Evolutionary conservation across 2,113 vertebrate species (phyloP), one percentile per base, ranked within the genome.

Genomic region (Glareola pratincola): DNA sequence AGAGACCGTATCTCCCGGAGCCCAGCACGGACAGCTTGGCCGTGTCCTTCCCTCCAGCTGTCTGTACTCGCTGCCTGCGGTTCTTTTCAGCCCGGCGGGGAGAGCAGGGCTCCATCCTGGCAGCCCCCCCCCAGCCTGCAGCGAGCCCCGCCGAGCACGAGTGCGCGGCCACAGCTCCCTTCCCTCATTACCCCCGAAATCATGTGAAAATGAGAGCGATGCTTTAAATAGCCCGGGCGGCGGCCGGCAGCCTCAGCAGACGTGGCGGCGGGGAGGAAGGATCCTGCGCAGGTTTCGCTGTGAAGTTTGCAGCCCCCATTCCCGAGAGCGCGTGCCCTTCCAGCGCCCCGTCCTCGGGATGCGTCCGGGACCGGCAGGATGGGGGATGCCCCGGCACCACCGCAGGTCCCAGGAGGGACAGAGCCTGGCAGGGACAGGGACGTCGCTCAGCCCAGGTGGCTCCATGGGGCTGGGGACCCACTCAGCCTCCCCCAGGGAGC

Each of bases 11-110:
- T 7, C 22, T 0, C 23, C 45, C 0, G 1, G 22, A 67, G 68
- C 34, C 14, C 45, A 59, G 24, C 60, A 22, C 1, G 32, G 43
- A 27, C 86, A 80, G 14, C 73, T 8, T 7, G 34, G 8, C n/a
- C 5, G 0, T 18, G 41, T 20, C 32, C 41, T 41, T 47, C 85
- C 72, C 74, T 69, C 10, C 77, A 60, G 56, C 30, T 59, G 73
- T 62, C 9, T 45, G 24, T 4, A 3, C 29, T 27, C 66, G 54
- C 60, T 66, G 66, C 67, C 48, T 36, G 74, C 2, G 2, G 26
- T 48, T 68, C 1, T 0, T 14, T n/a, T 50, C 54, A 45, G 24
- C 1, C 1, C 0, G 3, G n/a, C 2, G 23, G 34, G 15, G 34
- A 48, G 30, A 24, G 5, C 18, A 1, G 36, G 41, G 78, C 36